Evolutionary conservation across 2,797 vertebrate species (phyloP).

Genomic region (Pogonophryne albipinna): DNA sequence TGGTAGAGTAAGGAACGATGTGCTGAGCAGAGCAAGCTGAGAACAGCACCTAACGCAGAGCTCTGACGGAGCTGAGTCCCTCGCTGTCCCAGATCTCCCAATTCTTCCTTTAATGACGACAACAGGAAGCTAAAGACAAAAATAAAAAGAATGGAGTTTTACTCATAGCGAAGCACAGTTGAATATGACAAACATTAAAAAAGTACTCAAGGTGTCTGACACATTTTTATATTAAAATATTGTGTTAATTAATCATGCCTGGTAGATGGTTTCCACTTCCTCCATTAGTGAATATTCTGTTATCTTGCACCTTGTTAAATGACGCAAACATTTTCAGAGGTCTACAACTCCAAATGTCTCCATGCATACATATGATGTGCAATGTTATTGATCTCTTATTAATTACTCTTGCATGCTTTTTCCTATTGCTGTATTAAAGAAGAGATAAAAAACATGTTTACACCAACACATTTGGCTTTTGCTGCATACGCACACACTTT

Average conservation of each 20-base stretch:
- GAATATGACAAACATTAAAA: constrained; percentile 7
- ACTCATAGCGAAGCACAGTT: constrained; percentile 8
- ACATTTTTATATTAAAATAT: not conserved
- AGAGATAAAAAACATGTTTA: not conserved
- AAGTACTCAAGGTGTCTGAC: constrained; percentile 1
- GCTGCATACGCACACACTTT: not conserved
- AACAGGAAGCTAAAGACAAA: constrained; percentile 86
- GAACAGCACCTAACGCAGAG: constrained; percentile 88
- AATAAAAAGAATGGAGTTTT: constrained; percentile 52
- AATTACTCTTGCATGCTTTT: no score
- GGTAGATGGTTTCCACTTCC: not conserved
- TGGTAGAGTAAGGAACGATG: constrained; percentile 91
- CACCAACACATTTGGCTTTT: not conserved
- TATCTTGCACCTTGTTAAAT: not conserved
- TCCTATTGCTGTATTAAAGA: not conserved
- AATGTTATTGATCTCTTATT: not conserved
- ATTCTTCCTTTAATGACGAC: constrained; percentile 84
- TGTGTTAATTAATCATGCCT: constrained; percentile 2
- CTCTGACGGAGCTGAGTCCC: constrained; percentile 78
- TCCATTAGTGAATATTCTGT: not conserved
- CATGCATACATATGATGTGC: not conserved
- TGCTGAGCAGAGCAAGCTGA: constrained; percentile 90
- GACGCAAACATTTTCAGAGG: not conserved
- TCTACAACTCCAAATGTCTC: not conserved
- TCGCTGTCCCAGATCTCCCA: constrained; percentile 83